Evolutionary conservation across 1,140 invertebrate genomes (phyloP), one percentile per base, ranked within the genome.

Genomic region (Drosophila nebulosa): DNA sequence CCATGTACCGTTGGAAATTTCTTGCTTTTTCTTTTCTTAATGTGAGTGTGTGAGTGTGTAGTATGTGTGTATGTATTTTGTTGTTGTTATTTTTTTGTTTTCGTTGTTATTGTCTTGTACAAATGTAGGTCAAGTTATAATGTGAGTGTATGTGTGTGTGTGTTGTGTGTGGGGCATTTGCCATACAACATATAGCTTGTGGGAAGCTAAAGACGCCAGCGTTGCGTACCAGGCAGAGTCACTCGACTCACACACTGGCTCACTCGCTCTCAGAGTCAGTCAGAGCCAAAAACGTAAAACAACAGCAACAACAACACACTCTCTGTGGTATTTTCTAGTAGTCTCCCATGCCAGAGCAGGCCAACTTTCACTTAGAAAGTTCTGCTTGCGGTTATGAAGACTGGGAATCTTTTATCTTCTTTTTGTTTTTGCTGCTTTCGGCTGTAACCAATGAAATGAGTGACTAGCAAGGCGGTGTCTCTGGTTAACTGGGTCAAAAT

Each of bases 291-390:
- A 66, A 62, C 26, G 42, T 21, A 22, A 42, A 59, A 51, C 26
- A 58, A 26, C 26, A 57, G 42, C 52, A 81, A 46, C n/a, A 46
- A 46, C 39, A 46, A 46, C 36, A 36, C 12, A 39, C 39, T 46
- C 39, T 46, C 39, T 46, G 39, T 46, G 39, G 79, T 78, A 79
- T 88, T 88, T 86, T 86, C 81, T 88, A 86, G 81, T 81, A 80
- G 81, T 83, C 78, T 70, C 39, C 39, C 6, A 46, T 21, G 39
- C 18, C 60, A 74, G 77, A 58, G 53, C 75, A 58, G 42, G 64
- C 58, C 61, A 84, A 88, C 83, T 88, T 88, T 88, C 83, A 88
- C 83, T 88, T 88, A 88, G 83, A 88, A 88, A 88, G 83, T 88
- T 88, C 83, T 88, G 83, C 83, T 88, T 73, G 79, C 75, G 84